Conservation (phyloP, 2,797 vertebrate species). For the Peromyscus eremicus region DNA sequence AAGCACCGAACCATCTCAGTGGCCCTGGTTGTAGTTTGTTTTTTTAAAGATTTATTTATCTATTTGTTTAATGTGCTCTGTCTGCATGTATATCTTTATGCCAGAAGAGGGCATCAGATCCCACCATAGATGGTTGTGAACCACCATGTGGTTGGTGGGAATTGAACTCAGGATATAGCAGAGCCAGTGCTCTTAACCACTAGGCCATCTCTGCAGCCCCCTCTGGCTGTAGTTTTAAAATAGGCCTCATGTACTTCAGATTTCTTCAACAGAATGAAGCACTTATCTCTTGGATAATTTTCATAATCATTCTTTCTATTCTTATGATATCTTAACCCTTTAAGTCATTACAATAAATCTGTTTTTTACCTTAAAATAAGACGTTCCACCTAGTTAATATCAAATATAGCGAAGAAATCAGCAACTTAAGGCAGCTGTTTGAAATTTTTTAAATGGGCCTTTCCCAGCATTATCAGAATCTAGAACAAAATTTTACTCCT, state of each 20-base stretch:
- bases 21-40: not conserved
- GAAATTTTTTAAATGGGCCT: slow-evolving; percentile 23
- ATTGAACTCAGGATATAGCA: no score
- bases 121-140: no score
- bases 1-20: not conserved
- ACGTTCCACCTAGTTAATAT: not conserved
- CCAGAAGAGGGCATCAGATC: no score
- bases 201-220: no score
- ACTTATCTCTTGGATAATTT: not conserved
- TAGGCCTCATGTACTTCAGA: not conserved
- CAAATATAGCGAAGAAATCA: not conserved
- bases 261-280: slow-evolving; percentile 15
- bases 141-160: no score
- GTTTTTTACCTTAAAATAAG: slow-evolving; percentile 48
- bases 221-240: slow-evolving; percentile 22
- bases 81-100: no score
- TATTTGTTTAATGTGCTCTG: no score
- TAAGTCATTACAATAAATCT: slow-evolving; percentile 10
- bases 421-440: not conserved
- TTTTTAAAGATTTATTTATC: no score
- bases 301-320: slow-evolving; percentile 10
- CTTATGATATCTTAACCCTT: not conserved
- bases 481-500: not conserved
- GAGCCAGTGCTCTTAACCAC: no score
- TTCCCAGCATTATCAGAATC: not conserved